phyloP scores from a whole-genome alignment of 2,888 invertebrate species.

The Lomographa bimaculata region DNA sequence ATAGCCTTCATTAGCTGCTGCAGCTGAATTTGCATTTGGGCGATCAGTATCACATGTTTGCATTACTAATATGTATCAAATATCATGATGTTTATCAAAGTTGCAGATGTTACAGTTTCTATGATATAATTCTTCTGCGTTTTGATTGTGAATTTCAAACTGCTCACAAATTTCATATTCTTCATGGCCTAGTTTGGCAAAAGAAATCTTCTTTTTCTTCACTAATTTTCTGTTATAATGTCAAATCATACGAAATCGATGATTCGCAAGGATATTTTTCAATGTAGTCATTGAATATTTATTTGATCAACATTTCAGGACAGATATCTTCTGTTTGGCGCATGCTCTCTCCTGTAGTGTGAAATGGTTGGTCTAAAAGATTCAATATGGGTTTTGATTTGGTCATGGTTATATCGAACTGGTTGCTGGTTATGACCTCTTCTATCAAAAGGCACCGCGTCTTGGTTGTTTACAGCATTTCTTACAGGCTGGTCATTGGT shows the following conservation, averaged over 20 bases:
- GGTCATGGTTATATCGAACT: neutral
- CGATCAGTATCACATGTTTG: too few species aligned
- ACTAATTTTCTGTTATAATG: neutral
- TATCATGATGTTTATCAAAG: neutral
- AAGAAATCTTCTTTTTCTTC: slow-evolving; percentile 1
- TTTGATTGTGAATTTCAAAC: slow-evolving; percentile 1
- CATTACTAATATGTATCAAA: too few species aligned
- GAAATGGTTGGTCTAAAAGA: neutral
- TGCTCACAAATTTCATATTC: slow-evolving; percentile 6
- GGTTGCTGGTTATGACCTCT: neutral
- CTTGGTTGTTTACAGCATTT: too few species aligned
- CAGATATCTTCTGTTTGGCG: too few species aligned
- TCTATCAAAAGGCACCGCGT: neutral
- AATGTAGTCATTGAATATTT: too few species aligned
- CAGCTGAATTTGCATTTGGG: too few species aligned
- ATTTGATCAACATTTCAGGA: too few species aligned
- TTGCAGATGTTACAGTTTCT: slow-evolving; percentile 1
- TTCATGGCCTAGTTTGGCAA: neutral
- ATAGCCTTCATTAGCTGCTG: too few species aligned
- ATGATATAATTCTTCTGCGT: slow-evolving; percentile 5
- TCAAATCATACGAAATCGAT: too few species aligned
- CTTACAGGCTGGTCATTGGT: too few species aligned
- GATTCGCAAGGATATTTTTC: too few species aligned
- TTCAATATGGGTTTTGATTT: neutral
- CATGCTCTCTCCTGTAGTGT: neutral